Conservation (phyloP, 2,113 vertebrate genomes). For the Stegostoma tigrinum region DNA sequence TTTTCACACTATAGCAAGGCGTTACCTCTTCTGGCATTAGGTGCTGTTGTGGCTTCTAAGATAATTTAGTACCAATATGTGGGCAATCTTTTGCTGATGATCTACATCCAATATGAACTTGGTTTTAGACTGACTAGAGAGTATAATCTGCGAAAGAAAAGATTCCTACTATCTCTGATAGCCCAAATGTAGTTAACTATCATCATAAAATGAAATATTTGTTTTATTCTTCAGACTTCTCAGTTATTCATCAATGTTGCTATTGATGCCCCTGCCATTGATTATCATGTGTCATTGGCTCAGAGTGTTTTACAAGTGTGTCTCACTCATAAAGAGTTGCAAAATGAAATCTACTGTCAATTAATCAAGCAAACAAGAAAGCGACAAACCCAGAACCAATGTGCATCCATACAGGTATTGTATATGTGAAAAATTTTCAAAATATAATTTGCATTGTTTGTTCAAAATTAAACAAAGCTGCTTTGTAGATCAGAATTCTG, state of each 20-base stretch:
- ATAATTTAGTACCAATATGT: neutral
- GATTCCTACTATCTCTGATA: neutral
- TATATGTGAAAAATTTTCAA: neutral
- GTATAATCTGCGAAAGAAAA: neutral
- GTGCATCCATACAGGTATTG: slow-evolving; percentile 81
- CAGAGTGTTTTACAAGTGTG: slow-evolving; percentile 94
- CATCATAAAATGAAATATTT: neutral
- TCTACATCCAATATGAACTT: neutral
- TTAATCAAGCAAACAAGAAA: slow-evolving; percentile 88
- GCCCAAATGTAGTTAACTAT: neutral
- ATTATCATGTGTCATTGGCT: slow-evolving; percentile 93
- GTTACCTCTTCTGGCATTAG: neutral
- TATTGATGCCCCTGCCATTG: slow-evolving; percentile 90
- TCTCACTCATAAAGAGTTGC: slow-evolving; percentile 85
- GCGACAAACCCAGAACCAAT: slow-evolving; percentile 71
- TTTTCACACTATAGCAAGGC: neutral
- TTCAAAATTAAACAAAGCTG: neutral
- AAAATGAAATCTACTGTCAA: slow-evolving; percentile 95
- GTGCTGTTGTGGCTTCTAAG: neutral
- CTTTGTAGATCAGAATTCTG: neutral
- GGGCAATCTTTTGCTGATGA: neutral
- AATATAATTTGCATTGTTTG: neutral
- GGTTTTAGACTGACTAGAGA: neutral
- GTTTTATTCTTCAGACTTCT: slow-evolving; percentile 69
- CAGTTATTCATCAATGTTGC: slow-evolving; percentile 95